These are phyloP conservation scores for Elysia crispata DNA, from an alignment of 2,888 invertebrate genomes.

Conservation along the genomic window DNA sequence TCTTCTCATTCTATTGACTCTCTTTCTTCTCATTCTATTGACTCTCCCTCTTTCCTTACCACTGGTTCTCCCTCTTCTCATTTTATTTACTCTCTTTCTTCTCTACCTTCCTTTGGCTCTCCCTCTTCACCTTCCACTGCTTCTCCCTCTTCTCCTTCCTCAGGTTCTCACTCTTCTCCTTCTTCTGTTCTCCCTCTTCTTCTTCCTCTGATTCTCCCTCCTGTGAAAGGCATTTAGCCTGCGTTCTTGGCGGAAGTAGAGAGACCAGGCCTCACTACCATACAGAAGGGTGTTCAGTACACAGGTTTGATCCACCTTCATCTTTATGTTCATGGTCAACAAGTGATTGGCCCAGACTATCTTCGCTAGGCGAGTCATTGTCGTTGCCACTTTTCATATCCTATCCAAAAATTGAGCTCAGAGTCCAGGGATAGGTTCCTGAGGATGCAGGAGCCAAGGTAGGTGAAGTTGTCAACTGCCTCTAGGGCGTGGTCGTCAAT, in stretches of 20 bases:
- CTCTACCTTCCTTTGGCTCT: too few relatives aligned
- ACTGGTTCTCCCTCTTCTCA: too few relatives aligned
- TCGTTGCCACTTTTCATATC: not conserved
- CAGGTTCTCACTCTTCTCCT: too few relatives aligned
- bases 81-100: too few relatives aligned
- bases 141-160: too few relatives aligned
- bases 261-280: not conserved
- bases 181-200: too few relatives aligned
- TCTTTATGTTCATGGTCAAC: not conserved
- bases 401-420: not conserved
- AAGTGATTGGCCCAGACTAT: not conserved
- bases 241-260: not conserved
- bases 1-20: too few relatives aligned
- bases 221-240: too few relatives aligned
- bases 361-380: not conserved
- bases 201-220: too few relatives aligned
- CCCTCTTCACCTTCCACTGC: too few relatives aligned
- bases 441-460: not conserved
- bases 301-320: not conserved
- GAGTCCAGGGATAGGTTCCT: not conserved
- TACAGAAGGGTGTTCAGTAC: constrained; percentile 5
- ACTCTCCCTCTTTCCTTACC: too few relatives aligned
- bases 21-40: too few relatives aligned
- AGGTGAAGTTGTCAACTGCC: not conserved
- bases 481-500: not conserved